Evolutionary conservation across 2,113 vertebrate genomes (phyloP), one percentile per base, ranked within the genome.

Genomic region (Cottus gobio): DNA sequence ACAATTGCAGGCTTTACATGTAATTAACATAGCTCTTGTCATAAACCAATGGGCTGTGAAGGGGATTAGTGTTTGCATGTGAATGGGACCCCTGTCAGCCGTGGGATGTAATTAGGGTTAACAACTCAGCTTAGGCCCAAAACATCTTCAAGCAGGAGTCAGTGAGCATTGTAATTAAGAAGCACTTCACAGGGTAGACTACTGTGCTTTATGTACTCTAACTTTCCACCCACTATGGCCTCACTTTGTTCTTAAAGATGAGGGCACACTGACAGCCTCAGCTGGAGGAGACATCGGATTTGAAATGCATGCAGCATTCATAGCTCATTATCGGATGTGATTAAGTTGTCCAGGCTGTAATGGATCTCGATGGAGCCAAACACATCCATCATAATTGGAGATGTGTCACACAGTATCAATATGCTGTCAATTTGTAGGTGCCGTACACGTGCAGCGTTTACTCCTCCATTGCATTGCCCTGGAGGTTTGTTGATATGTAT

Each of bases 41-140:
- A 90, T 87, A 81, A 88, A 85, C 64, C 87, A 90, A 85, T 79
- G 79, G 79, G 48, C 80, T 91, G 81, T 90, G 87, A 88, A 89
- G 71, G 78, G 83, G 86, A 91, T 91, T 91, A 88, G 84, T 86
- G 86, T 90, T 88, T 88, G 87, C 83, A 77, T 89, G 75, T 90
- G 90, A 93, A 90, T 86, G 73, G 87, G 84, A 87, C 87, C 83
- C 69, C 60, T 87, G 87, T 91, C 87, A 91, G 83, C 79, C 79
- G 77, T 80, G 86, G 89, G 80, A 85, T 85, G 84, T 89, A 91
- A 93, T 89, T 90, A 90, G 81, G 83, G 86, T 90, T 87, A 93
- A 91, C 87, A 90, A 89, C 90, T 87, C 67, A 88, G 87, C 85
- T 87, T 70, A 84, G 82, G 89, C 82, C 79, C 86, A 85, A 89